Conservation (phyloP, 2,888 invertebrate genomes). For the Halictus quadricinctus region DNA sequence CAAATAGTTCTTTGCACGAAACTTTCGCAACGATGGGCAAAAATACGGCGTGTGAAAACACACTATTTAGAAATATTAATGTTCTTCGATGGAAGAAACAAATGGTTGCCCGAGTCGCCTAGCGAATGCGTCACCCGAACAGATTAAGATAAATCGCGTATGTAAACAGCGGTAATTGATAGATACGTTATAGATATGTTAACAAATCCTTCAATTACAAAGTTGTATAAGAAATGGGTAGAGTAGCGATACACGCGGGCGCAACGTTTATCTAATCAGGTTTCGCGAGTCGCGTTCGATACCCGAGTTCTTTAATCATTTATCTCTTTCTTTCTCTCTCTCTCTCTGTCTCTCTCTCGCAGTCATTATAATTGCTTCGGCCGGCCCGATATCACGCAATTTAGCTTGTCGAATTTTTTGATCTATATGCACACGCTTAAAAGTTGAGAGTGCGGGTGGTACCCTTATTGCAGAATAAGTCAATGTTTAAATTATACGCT, state of each 20-base stretch:
- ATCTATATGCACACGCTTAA: constrained; percentile 10
- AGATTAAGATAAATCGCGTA: background rate
- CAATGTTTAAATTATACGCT: constrained; percentile 79
- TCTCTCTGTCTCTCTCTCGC: background rate
- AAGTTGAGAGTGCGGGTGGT: constrained; percentile 66
- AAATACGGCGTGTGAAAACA: too few species aligned
- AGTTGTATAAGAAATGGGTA: background rate
- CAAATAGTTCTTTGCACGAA: too few species aligned
- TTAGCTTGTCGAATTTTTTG: background rate
- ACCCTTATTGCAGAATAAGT: constrained; percentile 68
- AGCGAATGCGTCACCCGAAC: background rate
- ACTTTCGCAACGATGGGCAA: too few species aligned
- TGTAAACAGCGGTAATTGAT: background rate
- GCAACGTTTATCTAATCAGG: background rate
- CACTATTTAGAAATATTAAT: background rate
- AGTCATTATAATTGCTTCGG: background rate
- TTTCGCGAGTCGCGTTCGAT: background rate
- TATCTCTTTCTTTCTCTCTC: background rate
- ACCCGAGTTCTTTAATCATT: background rate
- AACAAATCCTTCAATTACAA: background rate
- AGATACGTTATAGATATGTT: background rate
- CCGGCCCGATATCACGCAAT: background rate
- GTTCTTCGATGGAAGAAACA: background rate
- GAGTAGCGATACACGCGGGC: background rate
- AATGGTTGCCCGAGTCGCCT: background rate